Evolutionary conservation across 2,888 invertebrate species (phyloP).

Genomic region (Cylloceria caligata): DNA sequence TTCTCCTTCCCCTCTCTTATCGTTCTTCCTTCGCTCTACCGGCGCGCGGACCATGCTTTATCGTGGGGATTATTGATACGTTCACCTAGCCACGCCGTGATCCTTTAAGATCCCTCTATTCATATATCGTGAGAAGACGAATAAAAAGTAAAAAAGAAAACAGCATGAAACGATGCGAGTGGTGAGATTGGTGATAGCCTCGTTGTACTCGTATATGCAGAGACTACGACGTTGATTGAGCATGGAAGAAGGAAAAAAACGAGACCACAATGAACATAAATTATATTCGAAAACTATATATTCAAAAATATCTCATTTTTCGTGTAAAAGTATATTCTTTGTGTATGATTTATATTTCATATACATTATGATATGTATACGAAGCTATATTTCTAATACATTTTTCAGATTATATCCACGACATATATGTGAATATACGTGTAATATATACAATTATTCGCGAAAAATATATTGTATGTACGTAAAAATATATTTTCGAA

Average conservation of each 20-base stretch:
- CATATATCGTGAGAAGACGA: slow-evolving; percentile 30
- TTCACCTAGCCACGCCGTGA: slow-evolving; percentile 47
- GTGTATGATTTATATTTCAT: too few relatives aligned
- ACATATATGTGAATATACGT: too few relatives aligned
- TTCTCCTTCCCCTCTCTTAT: slow-evolving; percentile 16
- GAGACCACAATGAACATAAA: too few relatives aligned
- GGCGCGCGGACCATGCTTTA: slow-evolving; percentile 50
- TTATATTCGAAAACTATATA: too few relatives aligned
- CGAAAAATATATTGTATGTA: too few relatives aligned
- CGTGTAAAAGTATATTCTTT: too few relatives aligned
- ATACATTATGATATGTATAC: too few relatives aligned
- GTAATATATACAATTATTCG: too few relatives aligned
- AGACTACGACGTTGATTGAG: background rate
- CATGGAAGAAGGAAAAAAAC: background rate
- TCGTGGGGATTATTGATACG: slow-evolving; percentile 63
- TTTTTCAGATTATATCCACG: too few relatives aligned
- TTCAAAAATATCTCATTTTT: too few relatives aligned
- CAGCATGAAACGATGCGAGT: background rate
- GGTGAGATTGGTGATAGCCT: slow-evolving; percentile 2
- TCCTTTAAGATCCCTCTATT: slow-evolving; percentile 55
- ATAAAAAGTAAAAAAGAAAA: slow-evolving; percentile 17
- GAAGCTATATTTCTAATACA: too few relatives aligned
- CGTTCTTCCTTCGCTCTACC: background rate
- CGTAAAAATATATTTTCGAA: too few relatives aligned
- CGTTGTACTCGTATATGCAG: slow-evolving; percentile 7